Evolutionary conservation across 2,888 invertebrate genomes (phyloP).

Genomic region (Tachina lurida): DNA sequence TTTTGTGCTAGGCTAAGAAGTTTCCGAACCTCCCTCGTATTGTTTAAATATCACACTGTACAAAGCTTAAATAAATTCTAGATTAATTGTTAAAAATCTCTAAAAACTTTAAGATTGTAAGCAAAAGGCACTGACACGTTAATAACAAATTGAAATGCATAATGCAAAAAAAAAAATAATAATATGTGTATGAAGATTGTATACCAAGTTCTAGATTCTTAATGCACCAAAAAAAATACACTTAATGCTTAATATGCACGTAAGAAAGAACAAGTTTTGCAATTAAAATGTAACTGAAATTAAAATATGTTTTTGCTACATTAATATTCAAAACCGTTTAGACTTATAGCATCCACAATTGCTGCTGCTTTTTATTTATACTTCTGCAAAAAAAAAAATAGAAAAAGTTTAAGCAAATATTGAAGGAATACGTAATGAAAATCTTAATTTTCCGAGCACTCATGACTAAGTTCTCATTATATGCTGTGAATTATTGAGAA

Average conservation of each 20-base stretch:
- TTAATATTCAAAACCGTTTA: constrained; percentile 32
- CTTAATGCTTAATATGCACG: constrained; percentile 47
- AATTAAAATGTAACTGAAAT: constrained; percentile 66
- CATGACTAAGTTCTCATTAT: constrained; percentile 43
- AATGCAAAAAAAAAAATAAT: neutral
- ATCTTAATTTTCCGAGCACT: constrained; percentile 55
- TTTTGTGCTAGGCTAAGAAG: too few species aligned
- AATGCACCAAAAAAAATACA: constrained; percentile 2
- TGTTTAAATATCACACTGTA: too few species aligned
- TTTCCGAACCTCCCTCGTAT: too few species aligned
- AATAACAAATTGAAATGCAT: constrained; percentile 52
- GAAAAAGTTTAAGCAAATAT: constrained; percentile 4
- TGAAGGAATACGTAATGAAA: constrained; percentile 55
- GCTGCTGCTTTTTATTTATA: constrained; percentile 10
- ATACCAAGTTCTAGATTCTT: constrained; percentile 1
- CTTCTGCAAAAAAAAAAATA: neutral
- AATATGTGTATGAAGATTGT: neutral
- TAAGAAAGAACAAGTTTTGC: constrained; percentile 56
- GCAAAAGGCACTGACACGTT: constrained; percentile 34
- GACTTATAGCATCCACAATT: constrained; percentile 38
- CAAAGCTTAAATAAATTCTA: neutral
- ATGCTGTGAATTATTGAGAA: constrained; percentile 22
- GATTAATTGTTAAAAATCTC: neutral
- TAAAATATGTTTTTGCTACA: constrained; percentile 53
- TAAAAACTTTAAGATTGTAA: neutral